These are phyloP conservation scores for Leptopilina syphax DNA, from an alignment of 2,888 invertebrate genomes.

Conservation along the genomic window DNA sequence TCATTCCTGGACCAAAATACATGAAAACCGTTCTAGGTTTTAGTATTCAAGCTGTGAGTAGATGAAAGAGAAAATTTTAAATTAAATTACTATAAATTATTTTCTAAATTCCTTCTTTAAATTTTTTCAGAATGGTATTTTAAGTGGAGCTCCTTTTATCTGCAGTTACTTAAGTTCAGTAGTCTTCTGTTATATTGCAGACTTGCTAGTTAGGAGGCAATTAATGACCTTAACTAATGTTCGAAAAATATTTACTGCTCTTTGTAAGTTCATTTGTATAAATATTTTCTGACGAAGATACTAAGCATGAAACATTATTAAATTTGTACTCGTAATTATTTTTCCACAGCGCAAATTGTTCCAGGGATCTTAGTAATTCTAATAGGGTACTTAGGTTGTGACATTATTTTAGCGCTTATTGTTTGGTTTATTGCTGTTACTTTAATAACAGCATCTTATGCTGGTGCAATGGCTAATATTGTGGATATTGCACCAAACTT, in stretches of 20 bases:
- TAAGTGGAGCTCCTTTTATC: slow-evolving; percentile 84
- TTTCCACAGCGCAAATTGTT: slow-evolving; percentile 81
- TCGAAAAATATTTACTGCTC: slow-evolving; percentile 83
- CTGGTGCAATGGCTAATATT: slow-evolving; percentile 87
- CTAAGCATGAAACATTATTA: background rate
- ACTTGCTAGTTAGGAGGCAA: slow-evolving; percentile 80
- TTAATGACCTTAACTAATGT: slow-evolving; percentile 82
- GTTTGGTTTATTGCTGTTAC: slow-evolving; percentile 85
- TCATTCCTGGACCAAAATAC: slow-evolving; percentile 84
- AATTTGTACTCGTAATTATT: background rate
- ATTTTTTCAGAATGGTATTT: slow-evolving; percentile 80
- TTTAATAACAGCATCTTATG: slow-evolving; percentile 85
- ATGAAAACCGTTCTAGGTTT: slow-evolving; percentile 85
- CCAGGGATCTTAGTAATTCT: slow-evolving; percentile 82
- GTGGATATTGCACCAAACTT: slow-evolving; percentile 89
- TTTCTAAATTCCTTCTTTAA: background rate
- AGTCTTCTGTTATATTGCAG: slow-evolving; percentile 84
- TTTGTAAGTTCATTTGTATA: slow-evolving; percentile 74
- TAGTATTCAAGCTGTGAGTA: slow-evolving; percentile 81
- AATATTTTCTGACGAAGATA: background rate
- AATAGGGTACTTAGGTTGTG: slow-evolving; percentile 83
- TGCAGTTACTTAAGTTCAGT: slow-evolving; percentile 85
- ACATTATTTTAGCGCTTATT: slow-evolving; percentile 79
- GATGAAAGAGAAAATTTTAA: background rate
- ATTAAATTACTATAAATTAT: background rate